phyloP scores from a whole-genome alignment of 2,888 invertebrate genomes.

The Psylliodes chrysocephalus region DNA sequence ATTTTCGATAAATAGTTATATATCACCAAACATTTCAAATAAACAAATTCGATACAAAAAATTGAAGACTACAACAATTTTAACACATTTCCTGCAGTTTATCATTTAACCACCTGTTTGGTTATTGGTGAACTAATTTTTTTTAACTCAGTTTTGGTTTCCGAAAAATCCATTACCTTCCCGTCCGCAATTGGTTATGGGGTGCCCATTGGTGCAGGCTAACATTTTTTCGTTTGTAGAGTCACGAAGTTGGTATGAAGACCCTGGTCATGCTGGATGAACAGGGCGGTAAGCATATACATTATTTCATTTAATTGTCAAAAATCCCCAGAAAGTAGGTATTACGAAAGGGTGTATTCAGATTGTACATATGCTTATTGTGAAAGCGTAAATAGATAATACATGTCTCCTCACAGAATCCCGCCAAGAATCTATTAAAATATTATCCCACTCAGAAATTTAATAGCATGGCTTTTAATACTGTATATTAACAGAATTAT shows the following conservation, averaged over 20 bases:
- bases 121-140: constrained; percentile 11
- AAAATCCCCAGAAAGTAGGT: constrained; percentile 8
- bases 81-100: constrained; percentile 13
- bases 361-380: constrained; percentile 28
- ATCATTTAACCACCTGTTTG: constrained; percentile 11
- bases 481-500: no score
- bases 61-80: constrained; percentile 26
- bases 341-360: constrained; percentile 27
- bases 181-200: not conserved
- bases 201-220: constrained; percentile 36
- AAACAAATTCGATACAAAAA: not conserved
- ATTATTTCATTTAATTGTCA: constrained; percentile 51
- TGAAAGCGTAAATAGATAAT: constrained; percentile 12
- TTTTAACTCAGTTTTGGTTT: not conserved
- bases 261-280: constrained; percentile 99
- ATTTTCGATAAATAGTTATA: no score
- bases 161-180: not conserved
- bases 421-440: constrained; percentile 11
- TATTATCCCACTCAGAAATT: not conserved
- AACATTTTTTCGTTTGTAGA: constrained; percentile 78
- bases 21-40: not conserved
- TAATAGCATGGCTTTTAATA: no score
- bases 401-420: constrained; percentile 10
- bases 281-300: constrained; percentile 98
- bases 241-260: constrained; percentile 99